Evolutionary conservation across 2,113 vertebrate genomes (phyloP).

Genomic region (Dolichotis patagonum): DNA sequence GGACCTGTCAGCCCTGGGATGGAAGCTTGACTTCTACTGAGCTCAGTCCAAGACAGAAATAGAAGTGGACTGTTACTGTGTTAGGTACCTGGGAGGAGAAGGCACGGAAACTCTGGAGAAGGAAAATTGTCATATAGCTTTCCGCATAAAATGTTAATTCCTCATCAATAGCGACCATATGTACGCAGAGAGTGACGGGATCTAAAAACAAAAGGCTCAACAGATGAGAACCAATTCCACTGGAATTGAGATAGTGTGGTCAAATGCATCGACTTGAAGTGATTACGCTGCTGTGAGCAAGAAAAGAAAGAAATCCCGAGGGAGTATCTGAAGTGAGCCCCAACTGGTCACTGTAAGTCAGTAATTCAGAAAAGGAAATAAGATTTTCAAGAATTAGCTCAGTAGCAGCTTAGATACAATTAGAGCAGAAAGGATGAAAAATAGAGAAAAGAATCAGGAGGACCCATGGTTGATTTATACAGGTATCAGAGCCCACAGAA

Average conservation of each 20-base stretch:
- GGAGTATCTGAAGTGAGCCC: neutral
- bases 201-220: neutral
- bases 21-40: neutral
- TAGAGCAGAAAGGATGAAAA: neutral
- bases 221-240: neutral
- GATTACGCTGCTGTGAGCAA: too few species aligned
- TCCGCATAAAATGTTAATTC: neutral
- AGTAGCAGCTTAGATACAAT: too few species aligned
- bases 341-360: neutral
- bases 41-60: neutral
- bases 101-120: neutral
- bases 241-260: neutral
- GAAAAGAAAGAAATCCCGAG: neutral
- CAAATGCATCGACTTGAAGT: neutral
- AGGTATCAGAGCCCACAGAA: neutral
- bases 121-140: too few species aligned
- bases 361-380: neutral
- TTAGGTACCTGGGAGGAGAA: neutral
- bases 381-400: neutral
- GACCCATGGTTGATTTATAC: neutral
- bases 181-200: neutral
- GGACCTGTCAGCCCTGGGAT: neutral
- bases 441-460: neutral
- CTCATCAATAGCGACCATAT: rapidly evolving
- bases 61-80: too few species aligned